Base-by-base conservation (phyloP, 2,797 vertebrate species). In the Chiroxiphia lanceolata region DNA sequence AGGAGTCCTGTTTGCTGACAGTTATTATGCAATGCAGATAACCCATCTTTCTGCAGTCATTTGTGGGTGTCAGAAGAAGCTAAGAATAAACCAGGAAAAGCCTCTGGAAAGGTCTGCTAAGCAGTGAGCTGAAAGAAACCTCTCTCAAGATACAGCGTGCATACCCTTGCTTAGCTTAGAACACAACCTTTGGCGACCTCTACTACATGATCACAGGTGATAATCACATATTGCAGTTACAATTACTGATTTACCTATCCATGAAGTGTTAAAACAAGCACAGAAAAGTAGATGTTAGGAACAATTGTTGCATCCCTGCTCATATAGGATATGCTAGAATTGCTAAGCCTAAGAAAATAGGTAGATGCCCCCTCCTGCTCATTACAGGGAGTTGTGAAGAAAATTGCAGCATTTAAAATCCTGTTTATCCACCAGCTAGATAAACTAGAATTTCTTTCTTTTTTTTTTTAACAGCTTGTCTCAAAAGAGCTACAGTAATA, bases 51-150 rank as follows among this genome's bases (percentile, higher is more conserved):
- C 91, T 81, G 87, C 45, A 85, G 60, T 18, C 87, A 29, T 16
- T 80, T 38, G 64, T 74, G 76, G 87, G 69, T 71, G 91, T 86
- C 87, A 74, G 82, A 20, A 91, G 79, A 65, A 81, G 53, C 79
- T 53, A 69, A 86, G 82, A 94, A 94, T 65, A 94, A 94, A 61
- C 19, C 21, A 86, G 89, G 90, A 91, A 94, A 92, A 88, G 72
- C 82, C 87, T 86, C 72, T n/a, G 20, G 87, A 90, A 89, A 83
- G 26, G 57, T 60, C 79, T 92, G 84, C 65, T 60, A 16, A 68
- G 60, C 76, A 67, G 5, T 1, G 50, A 93, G 76, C 44, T 50
- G 23, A 84, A 65, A 56, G 80, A 36, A 84, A 26, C 21, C 1
- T 26, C 45, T 60, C 54, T 38, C 69, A 78, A 87, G 70, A 51